phyloP scores from a whole-genome alignment of 2,113 vertebrate species.

The Hucho hucho region DNA sequence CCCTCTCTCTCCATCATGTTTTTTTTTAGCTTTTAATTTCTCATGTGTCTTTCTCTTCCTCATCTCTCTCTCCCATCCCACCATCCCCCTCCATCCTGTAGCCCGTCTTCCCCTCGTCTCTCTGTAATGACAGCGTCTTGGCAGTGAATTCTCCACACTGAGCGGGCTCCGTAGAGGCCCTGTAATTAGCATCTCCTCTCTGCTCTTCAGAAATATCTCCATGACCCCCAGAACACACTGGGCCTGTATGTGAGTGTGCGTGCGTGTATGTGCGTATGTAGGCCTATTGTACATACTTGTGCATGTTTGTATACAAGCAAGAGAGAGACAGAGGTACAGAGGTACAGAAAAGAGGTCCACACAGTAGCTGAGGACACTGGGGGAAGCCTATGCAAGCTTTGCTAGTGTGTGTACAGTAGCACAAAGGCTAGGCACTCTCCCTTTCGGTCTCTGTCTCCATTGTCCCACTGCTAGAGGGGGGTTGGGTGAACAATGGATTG shows the following conservation, averaged over 20 bases:
- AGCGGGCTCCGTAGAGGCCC: neutral
- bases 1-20: neutral
- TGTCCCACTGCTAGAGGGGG: slow-evolving; percentile 3
- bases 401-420: slow-evolving; percentile 4
- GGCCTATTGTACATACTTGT: neutral
- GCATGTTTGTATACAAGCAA: neutral
- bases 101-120: neutral
- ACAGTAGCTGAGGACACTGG: neutral
- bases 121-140: slow-evolving; percentile 6
- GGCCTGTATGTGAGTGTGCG: too few species aligned
- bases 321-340: neutral
- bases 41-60: too few species aligned
- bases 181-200: slow-evolving; percentile 19
- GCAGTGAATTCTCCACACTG: neutral
- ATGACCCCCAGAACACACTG: slow-evolving; percentile 9
- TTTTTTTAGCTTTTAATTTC: neutral
- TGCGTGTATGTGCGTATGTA: too few species aligned
- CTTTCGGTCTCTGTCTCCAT: neutral
- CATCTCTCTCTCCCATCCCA: neutral
- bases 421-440: neutral
- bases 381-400: neutral
- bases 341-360: neutral
- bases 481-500: slow-evolving; percentile 15
- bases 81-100: slow-evolving; percentile 1
- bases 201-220: slow-evolving; percentile 16